These are phyloP conservation scores for Halichondria panicea DNA, from an alignment of 37 sponge, comb jelly and placozoan genomes.

Conservation along the genomic window DNA sequence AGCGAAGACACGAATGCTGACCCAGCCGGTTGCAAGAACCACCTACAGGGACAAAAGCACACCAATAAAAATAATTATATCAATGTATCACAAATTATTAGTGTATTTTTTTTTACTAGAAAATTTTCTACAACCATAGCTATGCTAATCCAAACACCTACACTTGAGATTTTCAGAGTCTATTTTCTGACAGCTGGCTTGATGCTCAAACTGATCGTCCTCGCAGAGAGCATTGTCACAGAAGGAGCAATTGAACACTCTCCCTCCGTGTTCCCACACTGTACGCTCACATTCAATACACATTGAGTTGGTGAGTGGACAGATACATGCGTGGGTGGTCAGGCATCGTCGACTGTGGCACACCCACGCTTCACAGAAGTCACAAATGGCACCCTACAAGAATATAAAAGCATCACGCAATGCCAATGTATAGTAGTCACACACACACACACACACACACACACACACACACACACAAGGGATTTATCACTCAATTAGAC, in stretches of 20 bases:
- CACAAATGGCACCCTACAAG: constrained; percentile 96
- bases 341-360: constrained; percentile 97
- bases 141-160: constrained; percentile 15
- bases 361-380: constrained; percentile 98
- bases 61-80: not conserved
- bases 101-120: not conserved
- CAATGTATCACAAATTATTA: not conserved
- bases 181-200: constrained; percentile 96
- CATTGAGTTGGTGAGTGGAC: constrained; percentile 83
- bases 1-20: constrained; percentile 88
- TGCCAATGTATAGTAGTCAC: not conserved
- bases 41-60: constrained; percentile 49
- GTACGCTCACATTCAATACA: constrained; percentile 91
- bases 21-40: constrained; percentile 93
- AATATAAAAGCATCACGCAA: not conserved
- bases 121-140: not conserved
- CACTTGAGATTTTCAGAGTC: constrained; percentile 90
- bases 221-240: constrained; percentile 91
- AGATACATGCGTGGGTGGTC: constrained; percentile 93
- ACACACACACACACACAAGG: not conserved
- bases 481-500: too few relatives aligned
- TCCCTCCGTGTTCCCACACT: constrained; percentile 97
- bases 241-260: constrained; percentile 91
- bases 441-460: not conserved
- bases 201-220: constrained; percentile 99